phyloP scores from a whole-genome alignment of 2,113 vertebrate genomes.

The Bujurquina vittata region DNA sequence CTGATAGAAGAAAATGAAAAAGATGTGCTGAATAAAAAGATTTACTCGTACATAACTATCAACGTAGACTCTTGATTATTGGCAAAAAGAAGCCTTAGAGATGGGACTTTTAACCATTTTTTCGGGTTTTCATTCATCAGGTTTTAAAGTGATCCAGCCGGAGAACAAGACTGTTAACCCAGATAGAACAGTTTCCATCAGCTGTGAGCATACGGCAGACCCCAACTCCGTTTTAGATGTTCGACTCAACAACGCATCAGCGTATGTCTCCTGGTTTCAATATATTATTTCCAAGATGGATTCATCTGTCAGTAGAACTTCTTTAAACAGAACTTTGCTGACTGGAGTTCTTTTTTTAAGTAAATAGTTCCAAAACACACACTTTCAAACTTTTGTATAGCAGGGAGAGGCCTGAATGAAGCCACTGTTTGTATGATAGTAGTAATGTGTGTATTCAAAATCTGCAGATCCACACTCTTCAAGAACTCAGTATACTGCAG shows the following conservation, averaged over 20 bases:
- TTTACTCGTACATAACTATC: not conserved
- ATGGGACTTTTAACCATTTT: not conserved
- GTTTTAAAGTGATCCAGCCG: conserved; percentile 29
- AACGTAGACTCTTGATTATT: not conserved
- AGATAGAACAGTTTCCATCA: not conserved
- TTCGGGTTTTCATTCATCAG: not conserved
- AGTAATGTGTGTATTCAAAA: not conserved
- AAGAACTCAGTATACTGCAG: not conserved
- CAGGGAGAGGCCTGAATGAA: not conserved
- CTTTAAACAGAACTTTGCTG: not conserved
- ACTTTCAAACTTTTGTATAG: not conserved
- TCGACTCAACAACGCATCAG: not conserved
- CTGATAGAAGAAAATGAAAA: not conserved
- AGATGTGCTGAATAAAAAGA: not conserved
- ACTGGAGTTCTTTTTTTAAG: not conserved
- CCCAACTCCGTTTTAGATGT: not conserved
- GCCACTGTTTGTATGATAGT: not conserved
- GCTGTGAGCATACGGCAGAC: conserved; percentile 2
- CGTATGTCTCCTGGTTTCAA: not conserved
- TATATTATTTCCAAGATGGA: not conserved
- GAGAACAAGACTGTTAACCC: not conserved
- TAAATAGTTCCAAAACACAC: too few species aligned
- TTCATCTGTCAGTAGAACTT: not conserved
- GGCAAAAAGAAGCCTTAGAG: not conserved
- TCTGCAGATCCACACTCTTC: not conserved